phyloP scores from a whole-genome alignment of 2,888 invertebrate genomes.

The Clitarchus hookeri region DNA sequence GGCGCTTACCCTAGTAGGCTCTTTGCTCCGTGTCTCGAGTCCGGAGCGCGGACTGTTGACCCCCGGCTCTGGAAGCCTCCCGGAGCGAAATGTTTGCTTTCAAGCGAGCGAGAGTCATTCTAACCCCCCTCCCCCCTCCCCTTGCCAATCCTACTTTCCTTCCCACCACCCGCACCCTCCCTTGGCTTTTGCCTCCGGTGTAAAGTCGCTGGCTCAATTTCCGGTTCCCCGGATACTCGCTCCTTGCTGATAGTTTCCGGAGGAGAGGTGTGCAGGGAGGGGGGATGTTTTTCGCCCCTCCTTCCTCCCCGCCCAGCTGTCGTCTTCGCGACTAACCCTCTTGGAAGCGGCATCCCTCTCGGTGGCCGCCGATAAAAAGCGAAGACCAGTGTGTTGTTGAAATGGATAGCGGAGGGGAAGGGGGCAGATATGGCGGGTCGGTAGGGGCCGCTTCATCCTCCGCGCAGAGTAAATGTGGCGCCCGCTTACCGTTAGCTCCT shows the following conservation, averaged over 20 bases:
- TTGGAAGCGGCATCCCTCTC: not conserved
- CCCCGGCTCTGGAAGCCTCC: not conserved
- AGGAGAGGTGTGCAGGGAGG: not conserved
- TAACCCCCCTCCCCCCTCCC: not conserved
- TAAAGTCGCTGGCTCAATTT: slow-evolving; percentile 39
- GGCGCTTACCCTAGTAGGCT: no score
- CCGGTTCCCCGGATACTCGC: slow-evolving; percentile 37
- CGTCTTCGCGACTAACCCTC: not conserved
- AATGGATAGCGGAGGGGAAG: no score
- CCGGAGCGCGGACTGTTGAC: not conserved
- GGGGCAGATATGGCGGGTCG: no score
- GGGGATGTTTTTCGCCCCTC: not conserved
- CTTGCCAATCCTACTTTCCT: not conserved
- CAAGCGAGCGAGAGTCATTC: not conserved
- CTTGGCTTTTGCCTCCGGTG: slow-evolving; percentile 30
- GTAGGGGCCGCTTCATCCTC: not conserved
- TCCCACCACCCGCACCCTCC: not conserved
- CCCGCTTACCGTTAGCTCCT: not conserved
- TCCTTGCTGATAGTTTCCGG: slow-evolving; percentile 37
- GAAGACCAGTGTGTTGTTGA: no score
- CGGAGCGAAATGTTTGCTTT: slow-evolving; percentile 1
- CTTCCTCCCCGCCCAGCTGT: not conserved
- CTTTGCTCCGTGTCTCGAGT: no score
- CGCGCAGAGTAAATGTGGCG: not conserved
- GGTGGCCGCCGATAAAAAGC: not conserved